These are phyloP conservation scores for Drosophila tani DNA, from an alignment of 1,140 invertebrate species.

Conservation along the genomic window DNA sequence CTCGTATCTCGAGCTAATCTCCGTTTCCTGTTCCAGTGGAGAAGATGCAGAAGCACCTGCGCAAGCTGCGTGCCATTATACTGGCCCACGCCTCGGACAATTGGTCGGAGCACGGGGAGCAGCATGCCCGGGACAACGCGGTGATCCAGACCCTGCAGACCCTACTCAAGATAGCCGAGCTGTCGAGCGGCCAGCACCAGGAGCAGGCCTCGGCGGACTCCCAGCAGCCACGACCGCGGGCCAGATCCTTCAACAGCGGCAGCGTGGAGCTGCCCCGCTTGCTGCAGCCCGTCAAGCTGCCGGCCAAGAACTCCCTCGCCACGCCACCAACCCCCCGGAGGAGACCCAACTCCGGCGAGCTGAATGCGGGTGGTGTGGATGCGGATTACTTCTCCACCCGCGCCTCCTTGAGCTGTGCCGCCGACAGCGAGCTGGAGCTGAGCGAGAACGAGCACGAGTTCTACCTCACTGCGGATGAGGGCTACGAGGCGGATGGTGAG, in stretches of 20 bases:
- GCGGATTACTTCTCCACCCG: conserved; percentile 76
- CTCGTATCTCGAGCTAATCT: conserved; percentile 32
- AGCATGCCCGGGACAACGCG: conserved; percentile 74
- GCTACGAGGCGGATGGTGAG: conserved; percentile 83
- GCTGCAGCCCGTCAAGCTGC: conserved; percentile 62
- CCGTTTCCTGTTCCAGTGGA: conserved; percentile 58
- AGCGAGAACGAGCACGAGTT: conserved; percentile 79
- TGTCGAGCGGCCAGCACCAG: conserved; percentile 62
- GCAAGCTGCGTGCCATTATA: conserved; percentile 75
- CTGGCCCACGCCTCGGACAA: conserved; percentile 62
- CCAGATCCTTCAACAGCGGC: conserved; percentile 70
- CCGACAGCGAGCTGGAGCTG: conserved; percentile 78
- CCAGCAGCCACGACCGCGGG: conserved; percentile 54
- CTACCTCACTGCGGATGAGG: conserved; percentile 80
- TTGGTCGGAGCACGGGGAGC: conserved; percentile 71
- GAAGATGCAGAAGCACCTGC: conserved; percentile 82
- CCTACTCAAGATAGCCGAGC: conserved; percentile 79
- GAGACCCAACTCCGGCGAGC: conserved; percentile 64
- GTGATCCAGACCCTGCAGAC: conserved; percentile 79
- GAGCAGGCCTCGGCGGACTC: conserved; percentile 45
- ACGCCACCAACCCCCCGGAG: conserved; percentile 56
- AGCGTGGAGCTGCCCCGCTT: conserved; percentile 64
- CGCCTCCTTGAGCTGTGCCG: conserved; percentile 71
- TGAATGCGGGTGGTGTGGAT: conserved; percentile 51
- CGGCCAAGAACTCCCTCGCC: conserved; percentile 67